Conservation (phyloP, 2,113 vertebrate genomes). For the Cyanoliseus patagonus region DNA sequence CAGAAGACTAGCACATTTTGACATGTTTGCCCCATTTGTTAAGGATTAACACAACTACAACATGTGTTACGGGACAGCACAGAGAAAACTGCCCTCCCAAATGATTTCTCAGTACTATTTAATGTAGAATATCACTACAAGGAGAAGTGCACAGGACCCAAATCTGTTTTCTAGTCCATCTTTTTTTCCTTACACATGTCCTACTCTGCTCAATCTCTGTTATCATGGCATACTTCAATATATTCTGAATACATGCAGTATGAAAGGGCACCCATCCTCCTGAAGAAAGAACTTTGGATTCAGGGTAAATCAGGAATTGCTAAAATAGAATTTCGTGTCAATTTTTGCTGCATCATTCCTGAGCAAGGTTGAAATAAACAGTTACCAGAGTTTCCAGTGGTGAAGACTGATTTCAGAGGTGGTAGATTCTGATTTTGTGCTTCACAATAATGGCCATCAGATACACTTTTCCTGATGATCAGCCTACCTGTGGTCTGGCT, state of each 20-base stretch:
- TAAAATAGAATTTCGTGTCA: neutral
- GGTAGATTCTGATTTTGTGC: neutral
- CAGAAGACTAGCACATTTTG: neutral
- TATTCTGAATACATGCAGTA: neutral
- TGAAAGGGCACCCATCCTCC: neutral
- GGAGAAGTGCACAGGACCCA: neutral
- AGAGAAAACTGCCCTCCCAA: neutral
- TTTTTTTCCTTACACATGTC: neutral
- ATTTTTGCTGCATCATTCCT: neutral
- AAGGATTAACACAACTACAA: neutral
- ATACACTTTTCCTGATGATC: neutral
- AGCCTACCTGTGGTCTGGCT: neutral
- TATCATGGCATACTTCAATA: neutral
- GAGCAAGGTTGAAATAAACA: neutral
- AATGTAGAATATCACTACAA: neutral
- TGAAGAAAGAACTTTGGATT: neutral
- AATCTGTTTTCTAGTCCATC: neutral
- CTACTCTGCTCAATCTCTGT: neutral
- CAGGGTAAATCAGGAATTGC: neutral
- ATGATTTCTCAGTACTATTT: neutral
- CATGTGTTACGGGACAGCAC: rapidly evolving
- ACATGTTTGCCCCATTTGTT: neutral
- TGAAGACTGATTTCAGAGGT: neutral
- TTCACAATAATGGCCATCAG: neutral
- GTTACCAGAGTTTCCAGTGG: neutral